Base-by-base conservation (phyloP, 2,113 vertebrate species). In the Crotophaga sulcirostris region DNA sequence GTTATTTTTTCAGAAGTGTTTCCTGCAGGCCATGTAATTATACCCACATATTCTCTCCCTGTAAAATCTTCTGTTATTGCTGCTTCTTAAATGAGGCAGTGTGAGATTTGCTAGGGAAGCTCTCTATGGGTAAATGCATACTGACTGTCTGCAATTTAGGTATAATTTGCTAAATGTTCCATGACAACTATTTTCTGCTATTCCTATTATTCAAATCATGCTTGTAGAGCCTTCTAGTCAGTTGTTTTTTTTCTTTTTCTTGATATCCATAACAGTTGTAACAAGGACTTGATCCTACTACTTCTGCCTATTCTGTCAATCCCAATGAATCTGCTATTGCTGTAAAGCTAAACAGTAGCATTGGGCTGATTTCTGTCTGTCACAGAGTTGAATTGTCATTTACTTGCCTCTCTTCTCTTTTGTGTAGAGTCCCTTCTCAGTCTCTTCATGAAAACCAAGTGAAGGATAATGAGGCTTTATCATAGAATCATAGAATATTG, bases 11-110 rank as follows among this genome's bases (percentile, higher is more conserved):
- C 56, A 55, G 16, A 28, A 67, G 20, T 13, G 69, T 55, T 78
- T 94, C 84, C 96, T 92, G 69, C 86, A 72, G 86, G 68, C 78
- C 38, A 3, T 64, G 78, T 44, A 89, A 92, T 93, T 91, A 82
- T 36, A 87, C 62, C 80, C 88, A 67, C 56, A 70, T 68, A 55
- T 78, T 60, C 75, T 80, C 64, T n/a, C 77, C 29, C 34, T 64
- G 52, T 45, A 56, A 84, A 78, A 40, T 36, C 73, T 72, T 56
- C 34, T 49, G 44, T 93, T 74, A 67, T 13, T 91, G 60, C 81
- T 93, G 64, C 80, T 44, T 15, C 86, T 78, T 82, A 66, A 72
- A 3, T 47, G 87, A 93, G 66, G 87, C 94, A 84, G 64, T 29
- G n/a, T 16, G 6, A 62, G 84, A 40, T 89, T 21, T 45, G 76